Evolutionary conservation across 2,113 vertebrate species (phyloP).

Genomic region (Steatornis caripensis): DNA sequence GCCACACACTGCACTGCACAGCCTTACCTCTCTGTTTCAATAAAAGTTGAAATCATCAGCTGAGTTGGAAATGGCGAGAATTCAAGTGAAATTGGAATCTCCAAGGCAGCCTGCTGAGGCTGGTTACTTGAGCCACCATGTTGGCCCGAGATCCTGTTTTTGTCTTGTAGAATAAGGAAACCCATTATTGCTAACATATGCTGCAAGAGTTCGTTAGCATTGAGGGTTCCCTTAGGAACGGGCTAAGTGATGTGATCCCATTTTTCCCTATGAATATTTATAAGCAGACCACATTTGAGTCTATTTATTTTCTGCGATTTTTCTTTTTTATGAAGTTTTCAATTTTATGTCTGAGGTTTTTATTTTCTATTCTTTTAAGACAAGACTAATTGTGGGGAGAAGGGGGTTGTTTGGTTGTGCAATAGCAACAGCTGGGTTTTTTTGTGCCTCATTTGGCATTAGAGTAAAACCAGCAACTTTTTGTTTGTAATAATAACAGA

Average conservation of each 20-base stretch:
- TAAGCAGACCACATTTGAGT: constrained; percentile 66
- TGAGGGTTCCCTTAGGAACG: constrained; percentile 64
- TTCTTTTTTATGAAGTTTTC: constrained; percentile 67
- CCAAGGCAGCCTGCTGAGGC: constrained; percentile 37
- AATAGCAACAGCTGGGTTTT: constrained; percentile 78
- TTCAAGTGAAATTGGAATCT: constrained; percentile 48
- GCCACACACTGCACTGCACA: not conserved
- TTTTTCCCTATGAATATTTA: constrained; percentile 77
- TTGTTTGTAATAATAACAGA: constrained; percentile 80
- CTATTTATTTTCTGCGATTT: constrained; percentile 50
- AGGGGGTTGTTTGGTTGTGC: constrained; percentile 69
- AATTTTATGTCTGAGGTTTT: constrained; percentile 72
- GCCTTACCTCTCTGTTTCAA: not conserved
- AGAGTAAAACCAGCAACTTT: constrained; percentile 70
- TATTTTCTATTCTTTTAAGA: constrained; percentile 53
- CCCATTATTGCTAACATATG: constrained; percentile 75
- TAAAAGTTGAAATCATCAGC: constrained; percentile 21
- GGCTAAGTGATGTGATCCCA: constrained; percentile 67
- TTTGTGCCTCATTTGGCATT: constrained; percentile 73
- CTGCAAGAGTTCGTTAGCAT: constrained; percentile 64
- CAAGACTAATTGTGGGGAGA: constrained; percentile 67
- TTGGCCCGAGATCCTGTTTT: constrained; percentile 63
- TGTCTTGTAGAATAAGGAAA: constrained; percentile 76
- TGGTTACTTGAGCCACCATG: constrained; percentile 66
- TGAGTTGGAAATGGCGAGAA: constrained; percentile 1